These are phyloP conservation scores for Trichechus manatus DNA, from an alignment of 2,113 vertebrate genomes.

Conservation along the genomic window DNA sequence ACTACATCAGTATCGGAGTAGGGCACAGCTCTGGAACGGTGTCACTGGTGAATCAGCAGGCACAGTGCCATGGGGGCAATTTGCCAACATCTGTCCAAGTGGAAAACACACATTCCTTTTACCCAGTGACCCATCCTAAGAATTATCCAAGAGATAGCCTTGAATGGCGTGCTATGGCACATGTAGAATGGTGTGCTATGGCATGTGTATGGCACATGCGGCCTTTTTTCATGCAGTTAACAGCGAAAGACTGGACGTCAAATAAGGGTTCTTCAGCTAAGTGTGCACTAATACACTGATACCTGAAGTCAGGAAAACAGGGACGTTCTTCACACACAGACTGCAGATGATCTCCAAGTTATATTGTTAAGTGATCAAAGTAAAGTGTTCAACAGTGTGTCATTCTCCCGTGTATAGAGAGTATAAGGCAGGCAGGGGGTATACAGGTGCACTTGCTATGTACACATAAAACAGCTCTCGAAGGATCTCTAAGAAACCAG, in stretches of 20 bases:
- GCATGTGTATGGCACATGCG: no score
- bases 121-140: background rate
- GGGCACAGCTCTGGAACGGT: no score
- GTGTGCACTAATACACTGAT: background rate
- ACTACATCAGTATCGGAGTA: rapidly evolving
- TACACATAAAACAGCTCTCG: background rate
- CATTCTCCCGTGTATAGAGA: background rate
- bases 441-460: background rate
- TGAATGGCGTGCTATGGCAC: background rate
- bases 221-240: background rate
- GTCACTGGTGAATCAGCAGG: rapidly evolving
- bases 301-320: background rate
- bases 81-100: background rate
- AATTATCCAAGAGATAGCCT: background rate
- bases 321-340: background rate
- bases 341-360: background rate
- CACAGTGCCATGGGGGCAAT: rapidly evolving
- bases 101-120: background rate
- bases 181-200: background rate
- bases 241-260: background rate
- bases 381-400: background rate
- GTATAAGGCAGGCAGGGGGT: background rate
- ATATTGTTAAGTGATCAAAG: background rate
- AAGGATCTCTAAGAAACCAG: background rate
- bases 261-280: background rate